Conservation (phyloP, 2,113 vertebrate genomes). For the Centropus unirufus region DNA sequence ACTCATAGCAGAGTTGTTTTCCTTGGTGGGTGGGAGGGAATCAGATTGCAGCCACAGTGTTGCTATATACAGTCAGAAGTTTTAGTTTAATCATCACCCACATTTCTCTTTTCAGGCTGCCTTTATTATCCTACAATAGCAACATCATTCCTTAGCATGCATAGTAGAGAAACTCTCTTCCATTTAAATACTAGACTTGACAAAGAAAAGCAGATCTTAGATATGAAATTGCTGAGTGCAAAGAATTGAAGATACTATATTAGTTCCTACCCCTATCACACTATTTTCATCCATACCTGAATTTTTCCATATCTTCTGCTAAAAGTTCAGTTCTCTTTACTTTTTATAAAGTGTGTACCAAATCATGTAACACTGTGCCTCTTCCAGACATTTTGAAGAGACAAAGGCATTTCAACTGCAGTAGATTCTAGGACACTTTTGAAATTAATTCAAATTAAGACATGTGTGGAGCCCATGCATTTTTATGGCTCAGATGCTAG, state of each 20-base stretch:
- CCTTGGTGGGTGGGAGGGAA: neutral
- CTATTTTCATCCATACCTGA: neutral
- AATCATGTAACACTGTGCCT: neutral
- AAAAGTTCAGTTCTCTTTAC: neutral
- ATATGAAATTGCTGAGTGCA: neutral
- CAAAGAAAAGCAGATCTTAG: neutral
- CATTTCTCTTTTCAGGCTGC: neutral
- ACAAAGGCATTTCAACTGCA: neutral
- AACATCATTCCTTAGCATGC: neutral
- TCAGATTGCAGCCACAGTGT: neutral
- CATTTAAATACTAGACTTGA: neutral
- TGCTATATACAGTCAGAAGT: neutral
- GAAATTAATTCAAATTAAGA: neutral
- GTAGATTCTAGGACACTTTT: neutral
- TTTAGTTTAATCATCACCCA: neutral
- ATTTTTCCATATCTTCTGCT: neutral
- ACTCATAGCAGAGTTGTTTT: neutral
- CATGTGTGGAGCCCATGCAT: neutral
- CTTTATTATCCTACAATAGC: neutral
- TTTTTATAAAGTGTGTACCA: neutral
- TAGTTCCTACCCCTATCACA: neutral
- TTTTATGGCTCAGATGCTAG: neutral
- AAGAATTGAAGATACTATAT: neutral
- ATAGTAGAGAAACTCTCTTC: neutral
- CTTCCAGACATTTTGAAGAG: neutral